Base-by-base conservation (phyloP, 2,888 invertebrate genomes). In the Apantesis nais region DNA sequence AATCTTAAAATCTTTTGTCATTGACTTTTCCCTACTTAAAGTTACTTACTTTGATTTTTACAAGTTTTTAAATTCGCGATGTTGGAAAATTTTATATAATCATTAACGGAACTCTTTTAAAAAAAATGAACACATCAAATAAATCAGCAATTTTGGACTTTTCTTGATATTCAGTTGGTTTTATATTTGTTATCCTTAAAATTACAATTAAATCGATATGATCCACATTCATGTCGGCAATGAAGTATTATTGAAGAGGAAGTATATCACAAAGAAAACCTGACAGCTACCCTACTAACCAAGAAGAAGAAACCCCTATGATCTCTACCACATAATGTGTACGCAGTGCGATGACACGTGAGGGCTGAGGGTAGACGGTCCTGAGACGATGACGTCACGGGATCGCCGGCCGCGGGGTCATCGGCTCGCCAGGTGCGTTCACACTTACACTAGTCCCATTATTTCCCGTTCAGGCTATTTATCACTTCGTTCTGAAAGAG, bases 351-450 rank as follows among this genome's bases (percentile, higher is more conserved):
- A 83, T 82, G 86, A 83, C 84, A 84, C 81, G 83, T 83, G 84
- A 81, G 74, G 80, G 86, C 80, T 82, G 83, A 82, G 76, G 81
- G 88, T 82, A 90, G 90, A 90, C 89, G 85, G 79, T 84, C 85
- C 83, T 88, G 88, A 89, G 90, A 88, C 90, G 81, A 74, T 91
- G 91, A 93, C 93, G 92, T 93, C 92, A 93, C 93, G 87, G 92
- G 92, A 89, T 90, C 90, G 90, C 87, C 92, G 85, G 77, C 78
- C 78, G 82, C 80, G 86, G 87, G 92, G 89, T 93, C 93, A 92
- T 90, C 90, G 92, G 85, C 92, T 89, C 85, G 79, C 89, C 92
- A 92, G 93, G 93, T 93, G 92, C 91, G 91, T 90, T 90, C 88
- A 88, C 89, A 88, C 87, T 83, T 83, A 73, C 81, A 78, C 79